Percentiles rank a stretch among this genome's conserved stretches.
phyloP scores from a whole-genome alignment of 2,888 invertebrate species.

The Eulithis prunata region DNA sequence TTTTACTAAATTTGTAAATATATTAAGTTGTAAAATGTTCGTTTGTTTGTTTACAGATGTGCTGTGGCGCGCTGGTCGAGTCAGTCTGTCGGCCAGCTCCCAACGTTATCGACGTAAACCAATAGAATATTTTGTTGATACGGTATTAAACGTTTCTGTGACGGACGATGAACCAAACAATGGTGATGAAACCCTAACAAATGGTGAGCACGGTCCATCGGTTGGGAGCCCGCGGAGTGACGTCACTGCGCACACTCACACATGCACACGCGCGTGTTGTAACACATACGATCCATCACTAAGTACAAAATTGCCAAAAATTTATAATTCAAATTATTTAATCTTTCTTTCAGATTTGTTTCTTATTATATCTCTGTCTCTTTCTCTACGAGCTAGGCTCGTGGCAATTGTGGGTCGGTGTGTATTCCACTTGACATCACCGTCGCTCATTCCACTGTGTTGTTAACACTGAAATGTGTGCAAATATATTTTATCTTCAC shows the following conservation, averaged over 20 bases:
- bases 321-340: slow-evolving; percentile 56
- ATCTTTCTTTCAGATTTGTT: slow-evolving; percentile 50
- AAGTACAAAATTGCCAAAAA: slow-evolving; percentile 85
- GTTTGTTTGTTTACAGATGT: slow-evolving; percentile 59
- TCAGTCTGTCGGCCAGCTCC: slow-evolving; percentile 44
- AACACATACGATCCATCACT: slow-evolving; percentile 71
- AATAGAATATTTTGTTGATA: slow-evolving; percentile 82
- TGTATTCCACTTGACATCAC: slow-evolving; percentile 56
- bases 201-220: slow-evolving; percentile 42
- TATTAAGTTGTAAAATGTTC: background rate
- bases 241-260: slow-evolving; percentile 45
- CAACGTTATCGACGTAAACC: slow-evolving; percentile 57
- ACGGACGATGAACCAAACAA: slow-evolving; percentile 56
- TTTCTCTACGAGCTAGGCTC: slow-evolving; percentile 55
- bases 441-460: slow-evolving; percentile 58
- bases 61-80: slow-evolving; percentile 50
- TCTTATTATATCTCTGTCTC: slow-evolving; percentile 49
- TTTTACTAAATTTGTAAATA: no score
- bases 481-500: slow-evolving; percentile 50
- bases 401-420: slow-evolving; percentile 58
- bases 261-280: slow-evolving; percentile 49
- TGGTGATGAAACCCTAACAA: slow-evolving; percentile 8
- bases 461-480: slow-evolving; percentile 56
- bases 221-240: slow-evolving; percentile 39
- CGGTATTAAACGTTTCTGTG: slow-evolving; percentile 78